Conservation (phyloP, 1,140 invertebrate genomes). For the Chironomus striatipennis region DNA sequence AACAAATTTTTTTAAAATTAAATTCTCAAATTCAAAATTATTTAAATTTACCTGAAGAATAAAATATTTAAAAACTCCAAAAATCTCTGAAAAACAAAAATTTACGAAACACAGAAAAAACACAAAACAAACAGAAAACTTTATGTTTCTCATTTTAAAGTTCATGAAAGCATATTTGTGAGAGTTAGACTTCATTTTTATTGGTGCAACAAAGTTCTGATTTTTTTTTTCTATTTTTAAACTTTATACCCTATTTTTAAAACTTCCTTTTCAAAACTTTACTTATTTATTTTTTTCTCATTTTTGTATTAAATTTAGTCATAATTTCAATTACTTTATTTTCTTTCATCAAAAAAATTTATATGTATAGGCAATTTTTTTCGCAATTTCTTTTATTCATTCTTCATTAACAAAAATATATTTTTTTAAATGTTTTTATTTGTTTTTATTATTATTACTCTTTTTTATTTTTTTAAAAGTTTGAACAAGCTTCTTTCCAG, state of each 20-base stretch:
- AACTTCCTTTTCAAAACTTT: background rate
- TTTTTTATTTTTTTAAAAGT: background rate
- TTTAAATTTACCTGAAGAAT: background rate
- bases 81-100: background rate
- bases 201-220: background rate
- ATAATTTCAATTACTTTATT: background rate
- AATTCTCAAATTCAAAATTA: too few relatives aligned
- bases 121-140: background rate
- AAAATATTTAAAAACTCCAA: background rate
- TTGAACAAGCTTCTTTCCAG: constrained; percentile 4
- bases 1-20: too few relatives aligned
- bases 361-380: background rate
- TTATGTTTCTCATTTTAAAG: background rate
- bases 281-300: background rate
- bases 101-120: background rate
- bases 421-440: constrained; percentile 5
- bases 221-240: background rate
- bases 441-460: background rate
- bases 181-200: background rate
- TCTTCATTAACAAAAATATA: background rate
- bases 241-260: background rate
- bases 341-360: background rate
- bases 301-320: background rate
- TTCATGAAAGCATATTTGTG: constrained; percentile 7
- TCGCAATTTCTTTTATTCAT: background rate